phyloP scores from a whole-genome alignment of 1,140 invertebrate species.

The Trachymyrmex cornetzi region DNA sequence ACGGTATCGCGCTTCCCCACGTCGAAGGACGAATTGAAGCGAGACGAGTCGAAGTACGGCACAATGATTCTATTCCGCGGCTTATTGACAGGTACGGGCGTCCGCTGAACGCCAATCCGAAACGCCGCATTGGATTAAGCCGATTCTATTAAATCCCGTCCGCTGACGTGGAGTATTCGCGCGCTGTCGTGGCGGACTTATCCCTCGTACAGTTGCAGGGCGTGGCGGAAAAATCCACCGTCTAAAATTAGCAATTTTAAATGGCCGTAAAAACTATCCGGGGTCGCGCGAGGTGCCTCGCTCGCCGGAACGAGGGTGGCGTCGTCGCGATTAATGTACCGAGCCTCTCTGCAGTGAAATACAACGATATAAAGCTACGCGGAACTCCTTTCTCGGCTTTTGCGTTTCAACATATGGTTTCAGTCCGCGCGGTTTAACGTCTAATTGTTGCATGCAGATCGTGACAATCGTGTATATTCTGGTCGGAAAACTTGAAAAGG shows the following conservation, averaged over 20 bases:
- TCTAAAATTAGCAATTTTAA: slow-evolving; percentile 47
- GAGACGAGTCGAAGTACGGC: slow-evolving; percentile 27
- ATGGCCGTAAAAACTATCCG: slow-evolving; percentile 21
- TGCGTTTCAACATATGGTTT: background rate
- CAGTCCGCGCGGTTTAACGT: background rate
- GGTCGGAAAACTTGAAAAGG: background rate
- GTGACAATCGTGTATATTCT: background rate
- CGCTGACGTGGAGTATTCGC: background rate
- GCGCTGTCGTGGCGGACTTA: background rate
- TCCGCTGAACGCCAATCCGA: slow-evolving; percentile 25
- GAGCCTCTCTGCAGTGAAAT: slow-evolving; percentile 1
- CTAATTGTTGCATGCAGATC: background rate
- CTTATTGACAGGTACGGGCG: slow-evolving; percentile 44
- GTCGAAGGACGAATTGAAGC: slow-evolving; percentile 22
- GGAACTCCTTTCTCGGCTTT: background rate
- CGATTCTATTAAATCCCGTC: slow-evolving; percentile 41
- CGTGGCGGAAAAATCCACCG: slow-evolving; percentile 13
- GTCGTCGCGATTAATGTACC: slow-evolving; percentile 25
- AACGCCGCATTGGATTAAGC: slow-evolving; percentile 27
- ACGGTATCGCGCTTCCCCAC: background rate
- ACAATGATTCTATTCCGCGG: slow-evolving; percentile 39
- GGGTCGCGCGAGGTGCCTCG: background rate
- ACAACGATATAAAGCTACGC: background rate
- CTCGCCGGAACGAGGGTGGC: background rate
- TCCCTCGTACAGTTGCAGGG: background rate